Evolutionary conservation across 2,797 vertebrate species (phyloP).

Genomic region (Phataginus tricuspis): DNA sequence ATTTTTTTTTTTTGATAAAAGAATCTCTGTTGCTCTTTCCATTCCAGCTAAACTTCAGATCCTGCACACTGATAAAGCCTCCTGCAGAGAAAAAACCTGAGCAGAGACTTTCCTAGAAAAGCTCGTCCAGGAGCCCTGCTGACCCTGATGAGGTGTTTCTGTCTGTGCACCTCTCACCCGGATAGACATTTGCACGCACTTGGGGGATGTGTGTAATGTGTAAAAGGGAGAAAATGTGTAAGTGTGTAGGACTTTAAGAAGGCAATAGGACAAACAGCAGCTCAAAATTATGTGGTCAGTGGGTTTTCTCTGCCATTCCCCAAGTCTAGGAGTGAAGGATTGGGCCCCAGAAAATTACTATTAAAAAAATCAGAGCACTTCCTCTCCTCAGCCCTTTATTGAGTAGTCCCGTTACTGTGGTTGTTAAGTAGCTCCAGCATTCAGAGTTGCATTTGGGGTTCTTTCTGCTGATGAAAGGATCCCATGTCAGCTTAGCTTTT

Average conservation of each 20-base stretch:
- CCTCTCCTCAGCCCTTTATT: background rate
- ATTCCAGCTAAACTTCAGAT: background rate
- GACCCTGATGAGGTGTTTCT: background rate
- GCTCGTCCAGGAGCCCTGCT: background rate
- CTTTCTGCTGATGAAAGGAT: background rate
- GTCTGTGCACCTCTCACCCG: background rate
- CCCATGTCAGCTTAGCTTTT: background rate
- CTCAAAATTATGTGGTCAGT: background rate
- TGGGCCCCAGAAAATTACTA: background rate
- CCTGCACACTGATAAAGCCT: background rate
- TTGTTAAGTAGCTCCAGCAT: background rate
- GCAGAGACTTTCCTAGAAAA: slow-evolving; percentile 18
- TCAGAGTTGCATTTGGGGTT: background rate
- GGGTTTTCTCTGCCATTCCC: background rate
- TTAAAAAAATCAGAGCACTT: background rate
- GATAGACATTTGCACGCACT: background rate
- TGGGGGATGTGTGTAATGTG: background rate
- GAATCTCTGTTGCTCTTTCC: background rate
- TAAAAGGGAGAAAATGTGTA: background rate
- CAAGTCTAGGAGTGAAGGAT: background rate
- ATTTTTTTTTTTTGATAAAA: background rate
- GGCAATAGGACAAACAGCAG: background rate
- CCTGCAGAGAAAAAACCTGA: background rate
- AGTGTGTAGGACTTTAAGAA: background rate
- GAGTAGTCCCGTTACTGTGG: background rate